A percentile compares a stretch with the other conserved stretches of the same genome.
phyloP scores from a whole-genome alignment of 1,140 invertebrate genomes.

The Gerris buenoi region DNA sequence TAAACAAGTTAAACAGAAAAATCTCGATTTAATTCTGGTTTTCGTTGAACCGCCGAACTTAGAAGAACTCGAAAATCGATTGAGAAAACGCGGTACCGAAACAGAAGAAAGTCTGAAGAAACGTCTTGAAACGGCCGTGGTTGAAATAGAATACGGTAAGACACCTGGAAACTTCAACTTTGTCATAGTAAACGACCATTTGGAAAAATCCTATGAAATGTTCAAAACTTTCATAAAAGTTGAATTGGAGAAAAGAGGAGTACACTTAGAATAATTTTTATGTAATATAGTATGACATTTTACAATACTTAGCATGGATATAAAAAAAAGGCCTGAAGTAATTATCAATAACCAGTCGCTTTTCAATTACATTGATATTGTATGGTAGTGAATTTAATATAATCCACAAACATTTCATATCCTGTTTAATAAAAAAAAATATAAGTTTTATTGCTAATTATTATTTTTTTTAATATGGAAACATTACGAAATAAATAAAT shows the following conservation, averaged over 20 bases:
- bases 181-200: constrained; percentile 77
- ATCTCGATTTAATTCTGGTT: constrained; percentile 61
- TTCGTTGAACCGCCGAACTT: constrained; percentile 90
- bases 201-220: constrained; percentile 73
- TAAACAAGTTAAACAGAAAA: constrained; percentile 70
- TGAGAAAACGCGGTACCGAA: constrained; percentile 70
- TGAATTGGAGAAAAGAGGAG: constrained; percentile 28
- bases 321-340: background rate
- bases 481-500: no score
- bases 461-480: no score
- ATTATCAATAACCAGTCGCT: background rate
- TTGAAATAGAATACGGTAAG: constrained; percentile 70
- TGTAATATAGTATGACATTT: background rate
- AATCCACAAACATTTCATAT: background rate
- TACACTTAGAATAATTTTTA: constrained; percentile 6
- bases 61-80: constrained; percentile 57
- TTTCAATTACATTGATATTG: background rate
- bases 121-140: constrained; percentile 52
- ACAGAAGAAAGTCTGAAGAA: constrained; percentile 66
- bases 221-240: constrained; percentile 50
- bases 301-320: background rate
- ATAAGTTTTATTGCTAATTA: no score
- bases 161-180: constrained; percentile 73
- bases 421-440: no score
- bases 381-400: background rate